These are phyloP conservation scores for Leguminivora glycinivorella DNA, from an alignment of 1,140 invertebrate genomes.

Conservation along the genomic window DNA sequence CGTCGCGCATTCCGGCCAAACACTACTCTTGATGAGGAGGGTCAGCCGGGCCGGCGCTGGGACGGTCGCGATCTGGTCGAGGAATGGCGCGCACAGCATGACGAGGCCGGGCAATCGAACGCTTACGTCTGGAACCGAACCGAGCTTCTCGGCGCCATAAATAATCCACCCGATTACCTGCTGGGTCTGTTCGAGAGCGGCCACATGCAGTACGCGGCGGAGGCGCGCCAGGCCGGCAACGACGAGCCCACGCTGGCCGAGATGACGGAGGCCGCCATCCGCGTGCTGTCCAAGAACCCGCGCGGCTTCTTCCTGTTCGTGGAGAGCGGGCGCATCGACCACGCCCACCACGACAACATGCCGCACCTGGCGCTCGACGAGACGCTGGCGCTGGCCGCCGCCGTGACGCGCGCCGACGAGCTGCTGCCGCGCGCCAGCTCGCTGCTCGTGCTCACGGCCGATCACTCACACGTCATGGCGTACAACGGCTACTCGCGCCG, in stretches of 20 bases:
- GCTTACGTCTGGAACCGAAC: constrained; percentile 36
- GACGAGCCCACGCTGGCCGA: constrained; percentile 86
- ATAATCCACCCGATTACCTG: constrained; percentile 54
- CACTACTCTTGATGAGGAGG: background rate
- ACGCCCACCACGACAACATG: constrained; percentile 88
- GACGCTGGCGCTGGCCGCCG: constrained; percentile 68
- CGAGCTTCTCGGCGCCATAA: constrained; percentile 51
- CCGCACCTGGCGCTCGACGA: constrained; percentile 84
- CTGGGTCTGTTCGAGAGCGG: constrained; percentile 75
- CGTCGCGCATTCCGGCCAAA: constrained; percentile 9
- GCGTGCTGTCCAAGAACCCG: constrained; percentile 87
- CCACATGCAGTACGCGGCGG: constrained; percentile 70
- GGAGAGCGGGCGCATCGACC: constrained; percentile 91
- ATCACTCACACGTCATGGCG: constrained; percentile 85
- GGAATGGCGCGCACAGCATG: constrained; percentile 76
- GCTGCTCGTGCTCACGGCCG: constrained; percentile 84
- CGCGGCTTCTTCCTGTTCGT: constrained; percentile 94
- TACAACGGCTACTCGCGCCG: constrained; percentile 82
- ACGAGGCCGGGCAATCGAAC: constrained; percentile 58
- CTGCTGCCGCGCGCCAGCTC: constrained; percentile 81
- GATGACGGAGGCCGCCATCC: constrained; percentile 90
- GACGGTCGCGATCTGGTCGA: constrained; percentile 69
- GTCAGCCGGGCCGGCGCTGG: constrained; percentile 37
- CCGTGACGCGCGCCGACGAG: constrained; percentile 74
- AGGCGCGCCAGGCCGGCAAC: constrained; percentile 66